These are phyloP conservation scores for Zophobas atratus DNA, from an alignment of 1,140 invertebrate genomes.

Conservation along the genomic window DNA sequence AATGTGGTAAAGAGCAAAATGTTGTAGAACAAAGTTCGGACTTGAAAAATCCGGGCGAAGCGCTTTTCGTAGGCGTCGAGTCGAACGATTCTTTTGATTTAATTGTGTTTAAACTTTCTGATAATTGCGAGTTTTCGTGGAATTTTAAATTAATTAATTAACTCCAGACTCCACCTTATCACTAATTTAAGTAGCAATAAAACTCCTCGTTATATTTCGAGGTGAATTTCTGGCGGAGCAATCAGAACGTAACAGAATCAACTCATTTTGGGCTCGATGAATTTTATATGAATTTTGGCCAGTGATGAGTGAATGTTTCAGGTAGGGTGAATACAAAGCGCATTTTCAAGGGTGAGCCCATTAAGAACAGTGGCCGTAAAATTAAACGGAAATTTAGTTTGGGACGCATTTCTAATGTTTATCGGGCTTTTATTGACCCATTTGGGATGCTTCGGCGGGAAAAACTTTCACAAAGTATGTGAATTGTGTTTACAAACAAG, in stretches of 20 bases:
- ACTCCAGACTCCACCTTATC: slow-evolving; percentile 7
- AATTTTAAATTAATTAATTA: slow-evolving; percentile 31
- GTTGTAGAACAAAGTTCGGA: too few species aligned
- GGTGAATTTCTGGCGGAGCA: slow-evolving; percentile 6
- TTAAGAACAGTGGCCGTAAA: slow-evolving; percentile 22
- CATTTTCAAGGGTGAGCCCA: slow-evolving; percentile 17
- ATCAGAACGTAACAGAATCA: slow-evolving; percentile 9
- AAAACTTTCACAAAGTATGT: slow-evolving; percentile 17
- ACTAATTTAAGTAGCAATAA: slow-evolving; percentile 9
- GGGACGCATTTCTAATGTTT: slow-evolving; percentile 14
- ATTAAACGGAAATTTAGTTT: slow-evolving; percentile 37
- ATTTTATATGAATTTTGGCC: slow-evolving; percentile 31
- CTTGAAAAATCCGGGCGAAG: too few species aligned
- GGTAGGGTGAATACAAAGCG: slow-evolving; percentile 30
- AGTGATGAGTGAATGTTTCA: slow-evolving; percentile 38
- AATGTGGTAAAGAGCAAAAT: too few species aligned
- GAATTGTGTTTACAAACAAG: slow-evolving; percentile 43
- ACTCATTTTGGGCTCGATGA: slow-evolving; percentile 28
- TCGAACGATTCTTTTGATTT: not conserved
- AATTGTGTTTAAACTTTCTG: not conserved
- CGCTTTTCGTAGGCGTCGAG: too few species aligned
- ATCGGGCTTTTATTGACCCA: slow-evolving; percentile 12
- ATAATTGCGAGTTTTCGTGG: slow-evolving; percentile 2
- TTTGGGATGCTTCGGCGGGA: not conserved
- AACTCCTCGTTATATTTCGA: slow-evolving; percentile 6